Evolutionary conservation across 2,888 invertebrate genomes (phyloP), one percentile per base, ranked within the genome.

Genomic region (Callosobruchus maculatus): DNA sequence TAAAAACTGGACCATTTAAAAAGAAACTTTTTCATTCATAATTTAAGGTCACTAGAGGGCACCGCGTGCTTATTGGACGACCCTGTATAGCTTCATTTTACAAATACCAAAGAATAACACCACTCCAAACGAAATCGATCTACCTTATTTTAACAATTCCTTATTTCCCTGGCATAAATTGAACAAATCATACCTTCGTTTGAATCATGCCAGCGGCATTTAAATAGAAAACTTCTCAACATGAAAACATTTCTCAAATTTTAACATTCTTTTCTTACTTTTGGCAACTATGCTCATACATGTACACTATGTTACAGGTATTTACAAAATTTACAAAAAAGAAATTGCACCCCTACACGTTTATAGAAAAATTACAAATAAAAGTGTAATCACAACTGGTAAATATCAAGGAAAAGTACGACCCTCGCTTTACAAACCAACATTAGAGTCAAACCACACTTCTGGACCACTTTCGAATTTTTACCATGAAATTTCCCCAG

Each of bases 281-380:
- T 82, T 82, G 81, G 83, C 82, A 81, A 82, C 80, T 81, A 81
- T 81, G 75, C 76, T 78, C 78, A 77, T 79, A 81, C 81, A 82
- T 82, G 74, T 82, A 82, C 82, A 82, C 68, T 82, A 81, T 82
- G 70, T 76, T 82, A 82, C 82, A 82, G 21, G 72, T 82, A 79
- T 82, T 79, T 81, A 81, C 80, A 81, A 73, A 77, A 80, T 78
- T 70, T 78, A 78, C 78, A 78, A 76, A 74, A 76, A 74, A 9
- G 22, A 20, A 68, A 68, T 21, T 49, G 18, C 49, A 49, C 49
- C 49, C 49, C 49, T 49, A 49, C 49, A 49, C 49, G 13, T 18
- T 5, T 49, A 49, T 49, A 49, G 49, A 49, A 49, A 18, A 49
- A 49, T 13, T 18, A 49, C 49, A 49, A 26, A 26, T 26, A 26